A percentile compares a stretch with the other conserved stretches of the same genome.
Conservation (phyloP, 2,113 vertebrate species). For the Gallinago jamesoni region DNA sequence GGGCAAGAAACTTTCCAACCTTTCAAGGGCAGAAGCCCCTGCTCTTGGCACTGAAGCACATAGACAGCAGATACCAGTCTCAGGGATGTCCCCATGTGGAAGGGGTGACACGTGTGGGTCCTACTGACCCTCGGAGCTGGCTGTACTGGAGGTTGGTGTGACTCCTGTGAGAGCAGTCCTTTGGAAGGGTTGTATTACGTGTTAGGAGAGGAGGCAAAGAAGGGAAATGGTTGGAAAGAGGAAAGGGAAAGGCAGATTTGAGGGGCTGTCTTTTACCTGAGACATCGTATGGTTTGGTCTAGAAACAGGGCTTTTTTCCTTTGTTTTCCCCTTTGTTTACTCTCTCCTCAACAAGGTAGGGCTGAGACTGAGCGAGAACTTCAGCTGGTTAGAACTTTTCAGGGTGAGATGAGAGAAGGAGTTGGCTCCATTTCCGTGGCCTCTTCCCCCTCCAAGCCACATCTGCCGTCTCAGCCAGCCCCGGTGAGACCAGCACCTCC, state of each 20-base stretch:
- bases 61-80: not conserved
- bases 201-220: not conserved
- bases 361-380: not conserved
- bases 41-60: not conserved
- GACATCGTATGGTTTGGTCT: not conserved
- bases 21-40: not conserved
- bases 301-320: not conserved
- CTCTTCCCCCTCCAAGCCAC: not conserved
- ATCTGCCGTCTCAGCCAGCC: not conserved
- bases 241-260: not conserved
- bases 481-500: not conserved
- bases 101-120: rapidly evolving
- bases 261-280: not conserved
- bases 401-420: not conserved
- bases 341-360: not conserved
- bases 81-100: too few species aligned
- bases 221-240: not conserved
- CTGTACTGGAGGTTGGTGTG: not conserved
- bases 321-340: not conserved
- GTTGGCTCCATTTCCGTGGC: not conserved
- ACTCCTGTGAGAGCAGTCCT: not conserved
- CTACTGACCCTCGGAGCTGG: rapidly evolving
- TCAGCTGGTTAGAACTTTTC: not conserved
- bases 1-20: not conserved
- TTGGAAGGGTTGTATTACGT: not conserved